Base-by-base conservation (phyloP, 2,113 vertebrate species). In the Hypomesus transpacificus region DNA sequence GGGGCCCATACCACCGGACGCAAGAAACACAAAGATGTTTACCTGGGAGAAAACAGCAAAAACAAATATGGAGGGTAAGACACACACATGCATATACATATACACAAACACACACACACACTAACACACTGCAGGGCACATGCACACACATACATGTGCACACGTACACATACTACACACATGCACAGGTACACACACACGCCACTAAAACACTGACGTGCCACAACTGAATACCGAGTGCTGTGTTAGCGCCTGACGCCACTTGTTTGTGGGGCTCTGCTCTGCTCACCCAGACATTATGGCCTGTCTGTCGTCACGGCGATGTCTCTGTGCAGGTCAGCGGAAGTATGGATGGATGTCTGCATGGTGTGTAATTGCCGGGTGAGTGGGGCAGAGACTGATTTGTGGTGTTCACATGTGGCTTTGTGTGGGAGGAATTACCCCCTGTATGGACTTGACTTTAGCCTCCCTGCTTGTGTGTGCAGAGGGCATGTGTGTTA, bases 31-130 rank as follows among this genome's bases (percentile, higher is more conserved):
- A 87, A 89, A 68, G 88, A 89, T 70, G 80, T 91, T 3, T 87
- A 86, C 54, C 73, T 89, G 3, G 87, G 86, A n/a, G 89, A 90
- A 18, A 86, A 88, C 75, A 88, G 84, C 82, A 89, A 87, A 79
- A 88, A 89, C 85, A 86, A 85, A 82, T 89, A 89, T 14, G 87
- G 88, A 82, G 83, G 89, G 89, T 91, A 76, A 87, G 88, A 63
- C 63, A 46, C 63, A n/a, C 62, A 50, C 63, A 34, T 0, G 22
- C 31, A 64, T n/a, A 8, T 21, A 57, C 13, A 31, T 24, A 28
- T 14, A 28, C 24, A 31, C 60, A n/a, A 18, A 54, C 34, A 52
- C 50, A 28, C 24, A 31, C 60, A n/a, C 20, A 54, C 34, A 52
- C 50, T 14, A 18, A 21, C 8, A 22, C 34, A 4, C 22, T 21